These are phyloP conservation scores for Andrena chrysosceles DNA, from an alignment of 2,888 invertebrate species.

Conservation along the genomic window DNA sequence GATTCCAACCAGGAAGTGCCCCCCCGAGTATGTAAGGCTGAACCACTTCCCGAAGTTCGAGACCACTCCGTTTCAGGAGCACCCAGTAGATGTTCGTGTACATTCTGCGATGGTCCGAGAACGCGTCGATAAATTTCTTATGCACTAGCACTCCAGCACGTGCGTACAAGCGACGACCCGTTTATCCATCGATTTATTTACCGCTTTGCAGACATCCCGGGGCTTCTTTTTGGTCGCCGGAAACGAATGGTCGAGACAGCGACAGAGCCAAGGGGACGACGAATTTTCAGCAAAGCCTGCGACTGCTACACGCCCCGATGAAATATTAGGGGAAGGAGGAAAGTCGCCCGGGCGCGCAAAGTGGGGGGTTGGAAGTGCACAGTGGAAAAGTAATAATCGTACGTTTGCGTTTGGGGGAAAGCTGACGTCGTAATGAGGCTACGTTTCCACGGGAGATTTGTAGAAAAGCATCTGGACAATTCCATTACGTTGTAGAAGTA, in stretches of 20 bases:
- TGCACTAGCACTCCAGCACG: slow-evolving; percentile 43
- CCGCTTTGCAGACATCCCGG: slow-evolving; percentile 44
- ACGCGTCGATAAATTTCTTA: slow-evolving; percentile 68
- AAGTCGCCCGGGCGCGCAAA: background rate
- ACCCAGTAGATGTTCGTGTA: slow-evolving; percentile 44
- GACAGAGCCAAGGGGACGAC: slow-evolving; percentile 22
- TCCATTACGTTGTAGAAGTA: background rate
- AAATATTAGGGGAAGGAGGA: slow-evolving; percentile 32
- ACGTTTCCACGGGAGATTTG: slow-evolving; percentile 23
- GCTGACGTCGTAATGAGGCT: slow-evolving; percentile 27
- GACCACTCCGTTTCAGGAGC: slow-evolving; percentile 8
- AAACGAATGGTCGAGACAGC: slow-evolving; percentile 50
- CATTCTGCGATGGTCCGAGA: slow-evolving; percentile 42
- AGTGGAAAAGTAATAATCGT: slow-evolving; percentile 40
- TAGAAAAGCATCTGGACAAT: slow-evolving; percentile 13
- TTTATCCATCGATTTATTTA: slow-evolving; percentile 69
- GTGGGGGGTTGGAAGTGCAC: background rate
- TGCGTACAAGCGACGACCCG: slow-evolving; percentile 44
- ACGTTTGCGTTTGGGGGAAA: slow-evolving; percentile 14
- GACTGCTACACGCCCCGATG: slow-evolving; percentile 26
- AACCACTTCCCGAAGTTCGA: background rate
- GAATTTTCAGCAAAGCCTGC: slow-evolving; percentile 38
- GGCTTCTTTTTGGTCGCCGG: slow-evolving; percentile 37
- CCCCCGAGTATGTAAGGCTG: background rate
- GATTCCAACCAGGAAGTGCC: background rate